Base-by-base conservation (phyloP, 2,888 invertebrate genomes). In the Eristalis pertinax region DNA sequence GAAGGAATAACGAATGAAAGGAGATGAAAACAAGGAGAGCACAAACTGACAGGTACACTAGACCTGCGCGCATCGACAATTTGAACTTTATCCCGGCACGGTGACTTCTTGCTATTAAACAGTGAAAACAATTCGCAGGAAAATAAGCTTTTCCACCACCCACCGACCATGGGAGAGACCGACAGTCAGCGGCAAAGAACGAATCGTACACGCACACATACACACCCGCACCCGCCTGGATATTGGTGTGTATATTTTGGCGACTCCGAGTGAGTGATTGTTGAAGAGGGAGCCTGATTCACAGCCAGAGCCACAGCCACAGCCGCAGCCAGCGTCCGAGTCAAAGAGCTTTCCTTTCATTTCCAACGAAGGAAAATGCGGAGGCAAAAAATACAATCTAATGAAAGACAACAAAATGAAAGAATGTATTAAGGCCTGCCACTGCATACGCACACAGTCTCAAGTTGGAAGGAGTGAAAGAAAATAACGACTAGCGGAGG, bases 21-120 rank as follows among this genome's bases (percentile, higher is more conserved):
- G 60, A 65, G 65, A 82, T 81, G 75, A 81, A 76, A 58, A 83
- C 62, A 86, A 83, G 75, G 15, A 87, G 75, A 70, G 73, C 72
- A 74, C 70, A 62, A 76, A 86, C 79, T 87, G 87, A 87, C 87
- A 87, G 87, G 84, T 87, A 76, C 68, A 83, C 64, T 83, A 79
- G 79, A 84, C 87, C 76, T 87, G 87, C 87, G 87, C 87, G 70
- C 60, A 69, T 76, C 60, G 68, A 67, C 79, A 79, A 84, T 76
- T 84, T 84, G 87, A 86, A 86, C 86, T 86, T 86, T 83, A 87
- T 87, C 76, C 84, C 79, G 84, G 87, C 84, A 79, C 73, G 67
- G 68, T 84, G 87, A 83, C 78, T 83, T 87, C 69, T 83, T 75
- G 74, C 74, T 67, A 83, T 74, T 74, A 77, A 85, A 82, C 65